Base-by-base conservation (phyloP, 2,888 invertebrate genomes). In the Bellardia pandia region DNA sequence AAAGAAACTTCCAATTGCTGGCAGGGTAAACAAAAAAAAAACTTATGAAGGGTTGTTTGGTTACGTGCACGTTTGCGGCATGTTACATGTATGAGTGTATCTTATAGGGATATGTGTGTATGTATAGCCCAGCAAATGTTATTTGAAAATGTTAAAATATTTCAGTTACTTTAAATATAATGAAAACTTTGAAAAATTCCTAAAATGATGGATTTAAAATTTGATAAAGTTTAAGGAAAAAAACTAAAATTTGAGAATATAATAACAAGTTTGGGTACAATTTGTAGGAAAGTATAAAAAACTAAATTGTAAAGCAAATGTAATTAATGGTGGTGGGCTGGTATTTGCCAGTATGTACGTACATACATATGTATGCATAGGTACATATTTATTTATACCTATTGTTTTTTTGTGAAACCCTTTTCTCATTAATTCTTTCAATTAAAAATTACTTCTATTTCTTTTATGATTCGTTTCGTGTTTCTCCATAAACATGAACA, bases 1-100 rank as follows among this genome's bases (percentile, higher is more conserved):
- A n/a, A n/a, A n/a, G n/a, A n/a, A n/a, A n/a, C n/a, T n/a, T n/a
- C n/a, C n/a, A n/a, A n/a, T n/a, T n/a, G n/a, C n/a, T n/a, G n/a
- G n/a, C n/a, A n/a, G n/a, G n/a, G n/a, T n/a, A n/a, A n/a, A n/a
- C 11, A 58, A 60, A 58, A 62, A n/a, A 53, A 66, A 23, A 16
- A 13, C 4, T 30, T 40, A 40, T 30, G 42, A 48, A 80, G 80
- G 80, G 80, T 80, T 80, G 80, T 53, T 77, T 77, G 30, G 5
- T 66, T 51, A 42, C n/a, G 40, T 2, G 42, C 16, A 37, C 51
- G 48, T 60, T 72, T 33, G 37, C 9, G 64, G 62, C 72, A 80
- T 72, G 80, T 71, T 64, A 42, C 30, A 33, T 13, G 42, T 30
- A 23, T 37, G 33, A 37, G 16, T 53, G 53, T 30, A 30, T 48